Conservation (phyloP, 2,113 vertebrate species). For the Mormyrus iriodes region DNA sequence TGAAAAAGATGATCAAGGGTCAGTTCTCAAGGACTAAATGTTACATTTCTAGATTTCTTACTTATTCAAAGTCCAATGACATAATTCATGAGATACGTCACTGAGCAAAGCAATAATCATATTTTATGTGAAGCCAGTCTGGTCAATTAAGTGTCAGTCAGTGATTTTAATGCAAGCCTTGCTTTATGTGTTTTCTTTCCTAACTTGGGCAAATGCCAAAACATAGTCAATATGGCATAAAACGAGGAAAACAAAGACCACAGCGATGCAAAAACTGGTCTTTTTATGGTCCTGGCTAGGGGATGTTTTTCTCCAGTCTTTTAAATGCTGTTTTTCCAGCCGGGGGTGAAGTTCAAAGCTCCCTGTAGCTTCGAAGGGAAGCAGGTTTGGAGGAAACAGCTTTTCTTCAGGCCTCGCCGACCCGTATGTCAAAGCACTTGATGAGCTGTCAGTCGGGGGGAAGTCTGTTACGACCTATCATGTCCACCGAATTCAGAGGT, state of each 20-base stretch:
- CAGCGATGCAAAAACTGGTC: neutral
- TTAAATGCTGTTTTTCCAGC: neutral
- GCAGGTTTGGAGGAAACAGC: constrained; percentile 37
- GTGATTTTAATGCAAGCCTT: neutral
- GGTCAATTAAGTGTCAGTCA: neutral
- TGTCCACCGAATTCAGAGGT: constrained; percentile 9
- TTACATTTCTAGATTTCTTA: neutral
- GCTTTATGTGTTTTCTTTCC: neutral
- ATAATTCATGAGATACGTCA: neutral
- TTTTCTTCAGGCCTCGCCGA: constrained; percentile 48
- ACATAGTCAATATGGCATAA: neutral
- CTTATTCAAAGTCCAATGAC: neutral
- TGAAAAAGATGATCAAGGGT: neutral
- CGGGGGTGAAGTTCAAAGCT: constrained; percentile 23
- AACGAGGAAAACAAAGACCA: neutral
- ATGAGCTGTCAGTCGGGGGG: constrained; percentile 26
- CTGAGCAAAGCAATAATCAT: neutral
- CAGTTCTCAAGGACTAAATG: neutral
- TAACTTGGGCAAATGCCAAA: neutral
- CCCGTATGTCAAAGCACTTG: constrained; percentile 49
- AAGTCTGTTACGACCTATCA: neutral
- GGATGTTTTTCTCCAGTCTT: constrained; percentile 8
- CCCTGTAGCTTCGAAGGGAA: constrained; percentile 34
- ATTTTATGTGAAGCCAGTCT: neutral
- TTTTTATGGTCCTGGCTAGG: neutral